Percentiles rank a stretch among this genome's conserved stretches.
Evolutionary conservation across 2,797 vertebrate species (phyloP).

Genomic region (Carapus acus): DNA sequence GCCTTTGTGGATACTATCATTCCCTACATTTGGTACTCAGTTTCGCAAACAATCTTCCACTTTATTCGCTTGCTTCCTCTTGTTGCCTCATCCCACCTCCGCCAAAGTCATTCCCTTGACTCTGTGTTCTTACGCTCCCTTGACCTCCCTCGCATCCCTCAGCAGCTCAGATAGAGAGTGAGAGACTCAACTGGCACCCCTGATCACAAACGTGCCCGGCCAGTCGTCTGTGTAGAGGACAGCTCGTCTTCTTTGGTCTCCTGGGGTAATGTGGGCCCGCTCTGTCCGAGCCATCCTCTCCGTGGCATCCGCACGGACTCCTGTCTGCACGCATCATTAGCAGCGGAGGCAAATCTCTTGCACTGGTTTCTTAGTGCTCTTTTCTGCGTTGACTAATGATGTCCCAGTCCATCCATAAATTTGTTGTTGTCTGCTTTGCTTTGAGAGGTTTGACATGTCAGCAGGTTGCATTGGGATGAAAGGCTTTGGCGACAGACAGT

Average conservation of each 20-base stretch:
- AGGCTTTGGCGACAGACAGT: conserved; percentile 39
- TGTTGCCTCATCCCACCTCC: background rate
- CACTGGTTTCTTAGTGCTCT: conserved; percentile 41
- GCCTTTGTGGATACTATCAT: no score
- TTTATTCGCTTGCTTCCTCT: background rate
- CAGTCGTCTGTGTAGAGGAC: conserved; percentile 16
- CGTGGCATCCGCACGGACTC: conserved; percentile 43
- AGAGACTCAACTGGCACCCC: conserved; percentile 22
- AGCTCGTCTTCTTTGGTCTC: conserved; percentile 41
- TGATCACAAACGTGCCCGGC: conserved; percentile 12
- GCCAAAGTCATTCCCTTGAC: background rate
- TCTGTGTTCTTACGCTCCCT: conserved; percentile 18
- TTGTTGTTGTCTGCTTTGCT: conserved; percentile 59
- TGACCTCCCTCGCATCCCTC: conserved; percentile 44
- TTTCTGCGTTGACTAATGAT: conserved; percentile 63
- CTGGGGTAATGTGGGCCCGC: conserved; percentile 51
- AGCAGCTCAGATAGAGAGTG: conserved; percentile 10
- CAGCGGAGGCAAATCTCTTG: conserved; percentile 44
- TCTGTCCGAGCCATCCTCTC: conserved; percentile 44
- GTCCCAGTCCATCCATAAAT: conserved; percentile 66
- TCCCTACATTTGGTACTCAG: no score
- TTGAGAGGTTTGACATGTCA: conserved; percentile 61
- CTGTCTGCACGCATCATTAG: conserved; percentile 61
- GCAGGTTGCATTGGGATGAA: conserved; percentile 50
- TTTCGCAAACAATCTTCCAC: background rate